Base-by-base conservation (phyloP, 2,113 vertebrate species). In the Morone saxatilis region DNA sequence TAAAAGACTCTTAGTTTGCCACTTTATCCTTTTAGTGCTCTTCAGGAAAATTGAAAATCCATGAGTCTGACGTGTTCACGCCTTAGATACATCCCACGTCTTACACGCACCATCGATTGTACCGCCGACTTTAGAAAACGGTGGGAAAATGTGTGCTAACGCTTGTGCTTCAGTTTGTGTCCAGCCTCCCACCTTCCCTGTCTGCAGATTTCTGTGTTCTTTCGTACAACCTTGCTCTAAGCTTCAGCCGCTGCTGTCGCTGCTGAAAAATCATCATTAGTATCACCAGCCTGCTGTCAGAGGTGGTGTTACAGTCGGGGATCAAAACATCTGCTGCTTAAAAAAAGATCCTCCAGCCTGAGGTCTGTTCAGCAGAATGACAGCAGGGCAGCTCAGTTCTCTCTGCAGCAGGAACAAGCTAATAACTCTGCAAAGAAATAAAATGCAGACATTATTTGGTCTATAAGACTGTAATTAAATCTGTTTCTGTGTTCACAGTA, bases 381-480 rank as follows among this genome's bases (percentile, higher is more conserved):
- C 38, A 70, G 78, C 38, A 70, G 78, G 43, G 38, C 66, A 70
- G 65, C 53, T 66, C 50, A 38, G 38, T 48, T 51, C 22, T 41
- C 41, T 71, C 4, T 66, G 59, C 60, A 36, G 74, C 69, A 4
- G 43, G 62, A 81, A 61, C 65, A 43, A 22, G 57, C 48, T 74
- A 74, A 81, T 80, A 62, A 79, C 45, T 60, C 36, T 53, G 40
- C 16, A 69, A 81, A 81, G n/a, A 77, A 63, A 69, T 63, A 40
- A 86, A 74, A 88, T 25, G 11, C 41, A 51, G 61, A 69, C 67
- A 80, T 51, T 80, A 81, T 79, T 85, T 84, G 7, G 41, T 86
- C 70, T 75, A 72, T 43, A 31, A 68, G 40, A 53, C 81, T 73
- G 76, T 77, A 81, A 84, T 89, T 80, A 81, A 80, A 89, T 91